A percentile compares a stretch with the other conserved stretches of the same genome.
These are phyloP conservation scores for Sphaeridia pumilis DNA, from an alignment of 2,888 invertebrate genomes.

Conservation along the genomic window DNA sequence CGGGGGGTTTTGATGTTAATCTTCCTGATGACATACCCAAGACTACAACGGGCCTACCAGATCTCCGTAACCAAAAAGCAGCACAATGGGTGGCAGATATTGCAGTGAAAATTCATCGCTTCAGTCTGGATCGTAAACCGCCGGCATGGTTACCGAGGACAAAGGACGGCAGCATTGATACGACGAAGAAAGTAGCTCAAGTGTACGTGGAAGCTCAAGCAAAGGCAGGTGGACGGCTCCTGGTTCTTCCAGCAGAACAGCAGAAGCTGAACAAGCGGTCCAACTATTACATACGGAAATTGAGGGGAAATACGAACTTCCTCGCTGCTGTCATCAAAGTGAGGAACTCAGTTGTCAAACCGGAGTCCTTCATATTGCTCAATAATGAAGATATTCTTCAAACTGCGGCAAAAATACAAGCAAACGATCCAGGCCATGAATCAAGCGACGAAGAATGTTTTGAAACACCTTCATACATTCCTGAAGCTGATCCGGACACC, in stretches of 20 bases:
- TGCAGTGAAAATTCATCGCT: neutral
- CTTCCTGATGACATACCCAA: neutral
- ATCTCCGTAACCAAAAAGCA: constrained; percentile 1
- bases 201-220: neutral
- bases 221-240: neutral
- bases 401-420: neutral
- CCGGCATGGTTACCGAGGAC: constrained; percentile 1
- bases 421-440: no score
- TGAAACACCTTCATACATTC: constrained; percentile 4
- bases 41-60: neutral
- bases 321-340: neutral
- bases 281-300: neutral
- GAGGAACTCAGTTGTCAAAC: neutral
- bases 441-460: no score
- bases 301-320: neutral
- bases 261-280: neutral
- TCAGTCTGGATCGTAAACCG: neutral
- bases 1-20: neutral
- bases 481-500: neutral
- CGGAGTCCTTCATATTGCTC: neutral
- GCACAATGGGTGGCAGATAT: neutral
- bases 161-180: constrained; percentile 6
- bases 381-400: constrained; percentile 1
- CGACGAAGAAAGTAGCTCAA: neutral
- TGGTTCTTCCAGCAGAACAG: neutral